Conservation (phyloP, 53 echinoderm and acorn worm species). For the Echinarachnius parma region DNA sequence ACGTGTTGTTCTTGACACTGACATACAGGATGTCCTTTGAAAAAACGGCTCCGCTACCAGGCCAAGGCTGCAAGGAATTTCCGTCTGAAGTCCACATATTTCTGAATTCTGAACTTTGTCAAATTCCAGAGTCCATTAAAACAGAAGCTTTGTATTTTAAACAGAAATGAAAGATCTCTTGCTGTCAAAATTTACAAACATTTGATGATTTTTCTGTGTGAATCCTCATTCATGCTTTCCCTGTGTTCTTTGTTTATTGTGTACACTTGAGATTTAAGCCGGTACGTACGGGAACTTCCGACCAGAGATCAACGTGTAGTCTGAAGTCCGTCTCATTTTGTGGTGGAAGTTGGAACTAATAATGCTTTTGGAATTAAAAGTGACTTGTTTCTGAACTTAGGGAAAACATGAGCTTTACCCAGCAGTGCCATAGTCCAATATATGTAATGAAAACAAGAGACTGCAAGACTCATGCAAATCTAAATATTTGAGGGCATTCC, state of each 20-base stretch:
- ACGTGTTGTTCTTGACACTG: too few relatives aligned
- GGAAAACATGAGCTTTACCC: too few relatives aligned
- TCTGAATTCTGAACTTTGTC: neutral
- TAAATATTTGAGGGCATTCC: conserved; percentile 27
- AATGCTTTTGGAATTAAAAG: too few relatives aligned
- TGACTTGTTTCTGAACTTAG: too few relatives aligned
- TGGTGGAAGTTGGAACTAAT: too few relatives aligned
- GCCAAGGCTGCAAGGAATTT: conserved; percentile 2
- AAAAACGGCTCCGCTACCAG: too few relatives aligned
- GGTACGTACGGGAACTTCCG: neutral
- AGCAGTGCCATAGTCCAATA: conserved; percentile 38
- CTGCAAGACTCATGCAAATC: conserved; percentile 15
- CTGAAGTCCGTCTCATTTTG: too few relatives aligned
- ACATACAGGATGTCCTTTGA: too few relatives aligned
- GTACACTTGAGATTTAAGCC: conserved; percentile 13
- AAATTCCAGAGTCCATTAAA: conserved; percentile 39
- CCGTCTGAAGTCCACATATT: conserved; percentile 32
- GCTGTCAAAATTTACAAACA: conserved; percentile 32
- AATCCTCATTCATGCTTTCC: neutral
- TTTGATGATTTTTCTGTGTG: conserved; percentile 3
- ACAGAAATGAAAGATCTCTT: conserved; percentile 1
- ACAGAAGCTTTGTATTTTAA: conserved; percentile 10
- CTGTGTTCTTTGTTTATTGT: neutral
- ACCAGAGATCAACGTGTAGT: conserved; percentile 29
- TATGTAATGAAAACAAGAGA: conserved; percentile 6